Conservation (phyloP, 1,140 invertebrate species). For the Steinernema feltiae region DNA sequence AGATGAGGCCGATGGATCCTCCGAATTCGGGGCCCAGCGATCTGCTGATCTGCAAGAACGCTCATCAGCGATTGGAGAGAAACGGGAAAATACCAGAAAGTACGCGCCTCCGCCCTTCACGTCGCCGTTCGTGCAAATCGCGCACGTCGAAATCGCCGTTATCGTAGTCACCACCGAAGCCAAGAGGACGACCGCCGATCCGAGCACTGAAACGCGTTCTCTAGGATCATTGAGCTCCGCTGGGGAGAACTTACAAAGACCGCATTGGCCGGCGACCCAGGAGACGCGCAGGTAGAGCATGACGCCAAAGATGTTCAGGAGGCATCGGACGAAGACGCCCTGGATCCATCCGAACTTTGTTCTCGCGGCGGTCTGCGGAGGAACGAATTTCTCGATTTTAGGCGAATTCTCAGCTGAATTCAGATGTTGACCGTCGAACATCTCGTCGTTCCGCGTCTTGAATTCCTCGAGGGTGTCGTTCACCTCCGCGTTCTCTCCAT, state of each 20-base stretch:
- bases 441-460: conserved; percentile 23
- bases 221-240: conserved; percentile 16
- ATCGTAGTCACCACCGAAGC: conserved; percentile 83
- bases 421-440: background rate
- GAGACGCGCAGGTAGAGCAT: conserved; percentile 66
- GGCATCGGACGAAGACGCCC: conserved; percentile 63
- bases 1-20: conserved; percentile 90
- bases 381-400: conserved; percentile 22
- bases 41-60: conserved; percentile 74
- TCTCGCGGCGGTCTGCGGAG: conserved; percentile 19
- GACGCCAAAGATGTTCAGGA: conserved; percentile 70
- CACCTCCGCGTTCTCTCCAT: conserved; percentile 41
- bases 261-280: conserved; percentile 67
- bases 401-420: background rate
- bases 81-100: conserved; percentile 44
- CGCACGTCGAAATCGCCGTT: conserved; percentile 88
- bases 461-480: conserved; percentile 7
- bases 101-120: conserved; percentile 81
- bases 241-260: conserved; percentile 65
- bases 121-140: conserved; percentile 95
- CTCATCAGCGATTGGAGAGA: conserved; percentile 74
- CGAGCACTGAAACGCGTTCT: conserved; percentile 58
- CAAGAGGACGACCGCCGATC: conserved; percentile 71
- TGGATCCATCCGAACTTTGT: conserved; percentile 57
- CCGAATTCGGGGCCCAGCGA: conserved; percentile 95